Evolutionary conservation across 2,888 invertebrate genomes (phyloP).

Genomic region (Tineola bisselliella): DNA sequence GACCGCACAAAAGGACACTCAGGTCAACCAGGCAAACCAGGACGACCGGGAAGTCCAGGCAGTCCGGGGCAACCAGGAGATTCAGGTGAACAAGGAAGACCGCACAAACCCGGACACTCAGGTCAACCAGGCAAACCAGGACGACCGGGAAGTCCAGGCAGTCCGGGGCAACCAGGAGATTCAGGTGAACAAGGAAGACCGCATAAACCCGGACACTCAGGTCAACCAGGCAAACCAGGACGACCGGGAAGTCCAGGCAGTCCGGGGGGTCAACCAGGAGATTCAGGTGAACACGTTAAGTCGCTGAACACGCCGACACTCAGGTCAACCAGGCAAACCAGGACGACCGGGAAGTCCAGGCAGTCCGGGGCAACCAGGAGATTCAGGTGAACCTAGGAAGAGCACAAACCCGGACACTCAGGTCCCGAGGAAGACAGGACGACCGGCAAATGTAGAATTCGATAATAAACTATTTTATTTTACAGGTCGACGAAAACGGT

Average conservation of each 20-base stretch:
- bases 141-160: conserved; percentile 10
- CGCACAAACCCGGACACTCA: conserved; percentile 11
- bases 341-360: neutral
- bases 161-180: conserved; percentile 13
- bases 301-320: too few relatives aligned
- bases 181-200: conserved; percentile 14
- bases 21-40: conserved; percentile 16
- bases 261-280: neutral
- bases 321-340: conserved; percentile 12
- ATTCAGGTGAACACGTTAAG: neutral
- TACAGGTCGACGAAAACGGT: too few relatives aligned
- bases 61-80: conserved; percentile 16
- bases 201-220: conserved; percentile 3
- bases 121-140: conserved; percentile 6
- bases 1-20: conserved; percentile 10
- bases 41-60: conserved; percentile 15
- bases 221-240: conserved; percentile 10
- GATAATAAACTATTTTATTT: neutral
- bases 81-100: too few relatives aligned
- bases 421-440: too few relatives aligned
- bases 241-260: conserved; percentile 13
- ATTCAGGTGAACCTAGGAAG: neutral
- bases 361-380: neutral
- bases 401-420: neutral
- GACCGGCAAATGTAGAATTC: too few relatives aligned